Conservation (phyloP, 2,888 invertebrate genomes). For the Spicauda simplicius region DNA sequence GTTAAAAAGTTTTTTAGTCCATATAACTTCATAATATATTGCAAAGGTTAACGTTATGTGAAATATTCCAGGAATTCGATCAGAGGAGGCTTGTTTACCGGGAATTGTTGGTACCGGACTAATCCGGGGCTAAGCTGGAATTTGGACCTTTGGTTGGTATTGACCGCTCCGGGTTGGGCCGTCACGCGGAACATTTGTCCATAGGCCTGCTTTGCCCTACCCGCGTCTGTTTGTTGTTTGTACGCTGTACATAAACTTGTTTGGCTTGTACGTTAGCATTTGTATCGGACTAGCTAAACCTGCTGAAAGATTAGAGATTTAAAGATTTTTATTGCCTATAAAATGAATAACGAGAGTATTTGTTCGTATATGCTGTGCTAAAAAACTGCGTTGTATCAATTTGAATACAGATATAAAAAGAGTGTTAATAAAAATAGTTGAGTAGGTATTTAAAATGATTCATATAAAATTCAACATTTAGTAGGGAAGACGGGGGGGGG, state of each 20-base stretch:
- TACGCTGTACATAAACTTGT: slow-evolving; percentile 4
- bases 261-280: background rate
- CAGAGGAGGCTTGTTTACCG: background rate
- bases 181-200: background rate
- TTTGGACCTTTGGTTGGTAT: slow-evolving; percentile 10
- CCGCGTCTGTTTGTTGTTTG: slow-evolving; percentile 17
- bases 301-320: too few relatives aligned
- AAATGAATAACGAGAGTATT: background rate
- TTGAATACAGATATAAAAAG: too few relatives aligned
- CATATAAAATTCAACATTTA: too few relatives aligned
- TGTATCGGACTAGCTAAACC: too few relatives aligned
- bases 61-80: background rate
- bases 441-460: too few relatives aligned
- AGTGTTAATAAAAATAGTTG: too few relatives aligned
- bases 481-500: too few relatives aligned
- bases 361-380: too few relatives aligned
- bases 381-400: too few relatives aligned
- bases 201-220: slow-evolving; percentile 4
- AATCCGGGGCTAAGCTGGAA: slow-evolving; percentile 16
- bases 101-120: slow-evolving; percentile 5
- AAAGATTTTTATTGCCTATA: background rate
- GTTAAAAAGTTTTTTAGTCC: too few relatives aligned
- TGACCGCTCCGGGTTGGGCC: slow-evolving; percentile 5
- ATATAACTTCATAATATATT: too few relatives aligned
- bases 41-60: too few relatives aligned